A percentile compares a stretch with the other conserved stretches of the same genome.
Conservation (phyloP, 2,113 vertebrate genomes). For the Tetraodon nigroviridis region DNA sequence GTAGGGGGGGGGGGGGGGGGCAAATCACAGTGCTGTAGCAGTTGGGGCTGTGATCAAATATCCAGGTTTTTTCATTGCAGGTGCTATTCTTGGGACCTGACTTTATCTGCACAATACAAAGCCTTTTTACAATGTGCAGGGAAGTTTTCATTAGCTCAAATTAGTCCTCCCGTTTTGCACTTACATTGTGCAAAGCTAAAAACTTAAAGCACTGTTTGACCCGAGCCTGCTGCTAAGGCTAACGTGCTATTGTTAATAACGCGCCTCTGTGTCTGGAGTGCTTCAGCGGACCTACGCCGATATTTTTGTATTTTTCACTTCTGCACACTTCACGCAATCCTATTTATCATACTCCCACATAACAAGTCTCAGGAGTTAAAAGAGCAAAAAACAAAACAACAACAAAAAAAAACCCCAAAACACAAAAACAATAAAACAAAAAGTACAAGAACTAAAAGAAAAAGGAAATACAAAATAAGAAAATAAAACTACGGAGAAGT, state of each 20-base stretch:
- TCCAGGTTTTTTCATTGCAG: too few species aligned
- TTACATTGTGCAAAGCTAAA: conserved; percentile 7
- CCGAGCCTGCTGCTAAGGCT: conserved; percentile 17
- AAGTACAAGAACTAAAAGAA: conserved; percentile 43
- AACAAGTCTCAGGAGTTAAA: conserved; percentile 53
- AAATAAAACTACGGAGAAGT: conserved; percentile 42
- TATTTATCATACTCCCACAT: conserved; percentile 58
- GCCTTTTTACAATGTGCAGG: conserved; percentile 8
- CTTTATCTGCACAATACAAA: not conserved
- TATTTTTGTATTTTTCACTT: conserved; percentile 44
- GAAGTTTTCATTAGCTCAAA: conserved; percentile 11
- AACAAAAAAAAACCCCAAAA: too few species aligned
- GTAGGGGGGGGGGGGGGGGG: too few species aligned
- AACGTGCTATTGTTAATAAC: conserved; percentile 28
- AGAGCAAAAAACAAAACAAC: conserved; percentile 39
- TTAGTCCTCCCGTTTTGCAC: not conserved
- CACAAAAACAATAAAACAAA: conserved; percentile 55
- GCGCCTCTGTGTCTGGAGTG: conserved; percentile 15
- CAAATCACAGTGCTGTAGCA: conserved; percentile 18
- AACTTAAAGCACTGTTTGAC: conserved; percentile 19
- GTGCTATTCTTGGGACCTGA: not conserved
- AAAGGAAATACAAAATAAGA: conserved; percentile 46
- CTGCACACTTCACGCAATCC: conserved; percentile 34
- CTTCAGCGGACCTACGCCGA: conserved; percentile 33
- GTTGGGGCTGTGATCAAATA: too few species aligned